A percentile compares a stretch with the other conserved stretches of the same genome.
Conservation (phyloP, 2,113 vertebrate genomes). For the Pseudonaja textilis region DNA sequence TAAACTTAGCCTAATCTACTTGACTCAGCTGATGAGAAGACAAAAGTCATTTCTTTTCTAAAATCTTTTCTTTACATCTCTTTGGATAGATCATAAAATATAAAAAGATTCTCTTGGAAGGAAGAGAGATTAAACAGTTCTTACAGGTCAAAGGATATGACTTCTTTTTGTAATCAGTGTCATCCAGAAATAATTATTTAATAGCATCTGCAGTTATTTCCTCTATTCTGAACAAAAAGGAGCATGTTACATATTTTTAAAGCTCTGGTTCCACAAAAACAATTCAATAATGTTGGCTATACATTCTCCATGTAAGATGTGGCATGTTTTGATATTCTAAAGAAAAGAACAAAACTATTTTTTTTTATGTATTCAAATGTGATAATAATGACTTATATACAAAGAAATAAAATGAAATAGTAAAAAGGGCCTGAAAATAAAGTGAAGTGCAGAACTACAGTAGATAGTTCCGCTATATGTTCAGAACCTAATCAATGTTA, state of each 20-base stretch:
- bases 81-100: neutral
- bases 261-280: neutral
- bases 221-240: neutral
- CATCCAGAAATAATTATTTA: neutral
- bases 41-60: neutral
- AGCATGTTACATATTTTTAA: constrained; percentile 1
- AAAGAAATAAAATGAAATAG: neutral
- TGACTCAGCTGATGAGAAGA: neutral
- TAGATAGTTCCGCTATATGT: neutral
- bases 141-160: neutral
- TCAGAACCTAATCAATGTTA: neutral
- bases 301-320: neutral
- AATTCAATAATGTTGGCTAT: neutral
- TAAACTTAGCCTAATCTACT: neutral
- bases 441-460: constrained; percentile 1
- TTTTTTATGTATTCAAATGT: neutral
- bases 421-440: neutral
- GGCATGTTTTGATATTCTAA: neutral
- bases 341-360: neutral
- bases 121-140: neutral
- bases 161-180: neutral
- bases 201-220: neutral
- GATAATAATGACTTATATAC: neutral
- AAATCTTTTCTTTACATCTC: neutral
- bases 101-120: neutral